These are phyloP conservation scores for Pelecanoides urinatrix DNA, from an alignment of 2,113 vertebrate genomes.

Conservation along the genomic window DNA sequence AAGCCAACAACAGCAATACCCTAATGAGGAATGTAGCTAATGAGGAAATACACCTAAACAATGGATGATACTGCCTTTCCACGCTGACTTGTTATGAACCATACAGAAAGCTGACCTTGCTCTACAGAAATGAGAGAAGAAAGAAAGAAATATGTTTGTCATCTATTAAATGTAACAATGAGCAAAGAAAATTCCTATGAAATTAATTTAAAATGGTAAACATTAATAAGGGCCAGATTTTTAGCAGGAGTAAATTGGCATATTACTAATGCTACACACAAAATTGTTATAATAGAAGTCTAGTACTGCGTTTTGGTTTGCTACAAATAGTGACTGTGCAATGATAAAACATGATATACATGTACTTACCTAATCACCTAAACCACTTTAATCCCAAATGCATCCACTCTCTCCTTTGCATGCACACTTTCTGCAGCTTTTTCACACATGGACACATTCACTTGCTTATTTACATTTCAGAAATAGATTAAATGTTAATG, in stretches of 20 bases:
- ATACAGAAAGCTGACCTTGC: neutral
- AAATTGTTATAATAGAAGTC: neutral
- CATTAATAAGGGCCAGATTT: neutral
- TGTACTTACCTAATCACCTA: neutral
- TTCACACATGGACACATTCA: neutral
- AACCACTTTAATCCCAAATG: neutral
- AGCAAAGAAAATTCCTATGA: neutral
- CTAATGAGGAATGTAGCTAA: neutral
- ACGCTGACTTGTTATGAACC: neutral
- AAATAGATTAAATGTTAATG: neutral
- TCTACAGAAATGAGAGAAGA: neutral
- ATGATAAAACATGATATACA: neutral
- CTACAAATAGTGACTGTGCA: neutral
- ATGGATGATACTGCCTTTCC: neutral
- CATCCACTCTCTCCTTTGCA: neutral
- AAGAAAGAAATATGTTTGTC: neutral
- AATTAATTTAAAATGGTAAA: neutral
- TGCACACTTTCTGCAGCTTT: neutral
- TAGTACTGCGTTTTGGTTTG: neutral
- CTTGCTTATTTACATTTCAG: neutral
- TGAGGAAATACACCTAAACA: neutral
- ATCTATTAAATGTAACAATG: neutral
- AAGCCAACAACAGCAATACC: neutral
- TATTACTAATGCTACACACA: neutral
- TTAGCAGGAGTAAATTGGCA: neutral